Evolutionary conservation across 2,888 invertebrate species (phyloP).

Genomic region (Panzeria rudis): DNA sequence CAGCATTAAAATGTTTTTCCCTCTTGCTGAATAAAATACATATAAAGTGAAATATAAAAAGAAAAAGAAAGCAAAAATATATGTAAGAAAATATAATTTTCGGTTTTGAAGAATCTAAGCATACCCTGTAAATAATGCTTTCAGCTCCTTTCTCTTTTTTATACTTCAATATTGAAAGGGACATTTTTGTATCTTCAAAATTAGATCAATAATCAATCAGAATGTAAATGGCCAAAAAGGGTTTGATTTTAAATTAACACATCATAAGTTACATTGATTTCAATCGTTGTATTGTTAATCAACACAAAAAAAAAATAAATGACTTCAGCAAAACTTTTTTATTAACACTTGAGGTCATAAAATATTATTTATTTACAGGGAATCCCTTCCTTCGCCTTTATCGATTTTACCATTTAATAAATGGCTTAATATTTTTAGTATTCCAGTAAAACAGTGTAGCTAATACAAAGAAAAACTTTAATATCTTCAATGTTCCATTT

Average conservation of each 20-base stretch:
- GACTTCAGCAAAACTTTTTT: conserved; percentile 18
- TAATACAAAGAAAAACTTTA: not conserved
- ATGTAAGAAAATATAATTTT: conserved; percentile 4
- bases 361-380: conserved; percentile 1
- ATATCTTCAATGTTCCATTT: not conserved
- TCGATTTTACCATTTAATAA: not conserved
- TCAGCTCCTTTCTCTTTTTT: not conserved
- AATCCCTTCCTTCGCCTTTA: not conserved
- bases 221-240: conserved; percentile 42
- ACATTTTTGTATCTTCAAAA: conserved; percentile 19
- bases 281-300: conserved; percentile 2
- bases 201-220: conserved; percentile 56
- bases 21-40: conserved; percentile 47
- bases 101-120: conserved; percentile 34
- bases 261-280: conserved; percentile 28
- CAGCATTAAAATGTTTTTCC: conserved; percentile 66
- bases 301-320: not conserved
- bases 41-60: conserved; percentile 26
- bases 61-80: not conserved
- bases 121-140: conserved; percentile 49
- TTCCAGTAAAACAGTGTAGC: not conserved
- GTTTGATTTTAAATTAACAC: conserved; percentile 53
- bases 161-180: not conserved
- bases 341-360: conserved; percentile 5
- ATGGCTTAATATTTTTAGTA: not conserved